Conservation (phyloP, 2,888 invertebrate species). For the Aphrophora alni region DNA sequence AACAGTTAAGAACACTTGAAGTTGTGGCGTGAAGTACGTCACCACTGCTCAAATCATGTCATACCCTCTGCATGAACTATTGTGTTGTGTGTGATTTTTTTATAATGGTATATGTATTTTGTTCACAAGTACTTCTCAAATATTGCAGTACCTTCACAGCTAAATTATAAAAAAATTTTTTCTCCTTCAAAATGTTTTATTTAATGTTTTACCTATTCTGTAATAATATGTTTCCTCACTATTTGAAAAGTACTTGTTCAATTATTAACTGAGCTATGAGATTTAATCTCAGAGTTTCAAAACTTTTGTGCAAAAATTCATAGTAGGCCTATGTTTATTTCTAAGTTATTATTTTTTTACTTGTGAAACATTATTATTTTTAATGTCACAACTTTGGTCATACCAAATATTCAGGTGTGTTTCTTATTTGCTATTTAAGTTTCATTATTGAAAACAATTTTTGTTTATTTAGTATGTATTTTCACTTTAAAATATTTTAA, state of each 20-base stretch:
- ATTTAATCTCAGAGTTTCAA: neutral
- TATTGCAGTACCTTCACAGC: no score
- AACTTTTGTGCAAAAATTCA: neutral
- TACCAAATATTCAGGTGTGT: neutral
- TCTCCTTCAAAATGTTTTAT: neutral
- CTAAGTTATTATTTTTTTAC: neutral
- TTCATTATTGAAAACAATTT: neutral
- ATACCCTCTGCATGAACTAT: slow-evolving; percentile 27
- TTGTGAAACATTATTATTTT: neutral
- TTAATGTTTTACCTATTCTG: neutral
- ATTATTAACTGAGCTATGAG: neutral
- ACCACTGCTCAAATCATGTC: slow-evolving; percentile 40
- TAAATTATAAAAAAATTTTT: no score
- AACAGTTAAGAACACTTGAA: neutral
- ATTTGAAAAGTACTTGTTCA: neutral
- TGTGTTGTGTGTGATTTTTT: slow-evolving; percentile 15
- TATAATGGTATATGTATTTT: slow-evolving; percentile 1
- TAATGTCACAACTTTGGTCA: neutral
- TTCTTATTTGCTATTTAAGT: neutral
- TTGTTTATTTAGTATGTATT: neutral
- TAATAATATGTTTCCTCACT: neutral
- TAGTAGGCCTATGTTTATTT: neutral
- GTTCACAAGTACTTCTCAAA: neutral
- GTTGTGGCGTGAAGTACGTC: slow-evolving; percentile 9
- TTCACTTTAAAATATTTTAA: neutral